Evolutionary conservation across 2,888 invertebrate genomes (phyloP).

Genomic region (Ophion costatus): DNA sequence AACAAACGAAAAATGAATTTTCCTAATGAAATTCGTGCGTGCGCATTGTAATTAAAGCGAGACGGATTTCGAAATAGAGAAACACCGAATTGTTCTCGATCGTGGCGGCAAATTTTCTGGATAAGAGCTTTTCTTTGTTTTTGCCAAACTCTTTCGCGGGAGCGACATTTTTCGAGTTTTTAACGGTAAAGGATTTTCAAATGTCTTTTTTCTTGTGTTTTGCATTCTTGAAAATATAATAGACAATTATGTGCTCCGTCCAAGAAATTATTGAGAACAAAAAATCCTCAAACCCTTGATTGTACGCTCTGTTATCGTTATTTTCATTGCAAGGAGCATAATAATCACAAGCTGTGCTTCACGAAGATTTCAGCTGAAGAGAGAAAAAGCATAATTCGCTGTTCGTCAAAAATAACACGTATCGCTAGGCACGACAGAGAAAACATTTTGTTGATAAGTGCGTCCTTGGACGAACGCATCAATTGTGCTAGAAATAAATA

Average conservation of each 20-base stretch:
- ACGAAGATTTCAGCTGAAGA: conserved; percentile 12
- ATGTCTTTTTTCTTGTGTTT: neutral
- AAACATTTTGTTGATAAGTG: conserved; percentile 58
- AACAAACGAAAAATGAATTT: conserved; percentile 5
- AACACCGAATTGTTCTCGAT: conserved; percentile 8
- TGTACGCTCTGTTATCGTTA: conserved; percentile 8
- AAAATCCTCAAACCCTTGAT: conserved; percentile 10
- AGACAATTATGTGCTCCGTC: conserved; percentile 60
- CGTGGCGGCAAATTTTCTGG: neutral
- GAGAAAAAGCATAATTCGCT: conserved; percentile 61
- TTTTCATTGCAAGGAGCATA: conserved; percentile 4
- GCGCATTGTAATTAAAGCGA: conserved; percentile 45
- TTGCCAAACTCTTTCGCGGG: neutral
- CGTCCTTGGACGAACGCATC: conserved; percentile 52
- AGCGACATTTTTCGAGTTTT: neutral
- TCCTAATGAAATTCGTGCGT: neutral
- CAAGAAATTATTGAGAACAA: conserved; percentile 42
- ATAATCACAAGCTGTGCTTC: neutral
- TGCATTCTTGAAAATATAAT: conserved; percentile 11
- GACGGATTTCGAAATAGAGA: conserved; percentile 12
- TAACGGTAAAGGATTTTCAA: conserved; percentile 4
- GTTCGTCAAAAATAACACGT: conserved; percentile 25
- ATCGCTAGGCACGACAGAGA: conserved; percentile 29
- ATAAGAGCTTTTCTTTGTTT: neutral
- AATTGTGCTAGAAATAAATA: conserved; percentile 66